Conservation (phyloP, 2,888 invertebrate genomes). For the Drosophila macrospina region DNA sequence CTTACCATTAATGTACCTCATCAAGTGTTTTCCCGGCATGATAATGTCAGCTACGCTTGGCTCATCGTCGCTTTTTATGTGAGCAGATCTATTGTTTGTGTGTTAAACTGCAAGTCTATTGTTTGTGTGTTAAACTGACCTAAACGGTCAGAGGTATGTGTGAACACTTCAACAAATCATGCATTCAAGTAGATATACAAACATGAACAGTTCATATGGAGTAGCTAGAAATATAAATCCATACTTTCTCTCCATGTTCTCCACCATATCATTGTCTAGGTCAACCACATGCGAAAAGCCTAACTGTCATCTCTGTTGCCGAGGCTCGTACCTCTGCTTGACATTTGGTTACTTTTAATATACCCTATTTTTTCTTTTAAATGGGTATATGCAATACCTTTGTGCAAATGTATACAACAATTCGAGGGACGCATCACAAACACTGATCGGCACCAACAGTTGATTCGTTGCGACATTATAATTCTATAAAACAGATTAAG, state of each 20-base stretch:
- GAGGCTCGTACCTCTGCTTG: neutral
- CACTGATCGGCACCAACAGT: no score
- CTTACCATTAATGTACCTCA: slow-evolving; percentile 2
- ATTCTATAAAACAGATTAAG: no score
- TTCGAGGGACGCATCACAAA: no score
- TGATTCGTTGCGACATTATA: no score
- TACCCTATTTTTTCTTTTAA: neutral
- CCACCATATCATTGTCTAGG: slow-evolving; percentile 4
- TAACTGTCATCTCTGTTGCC: slow-evolving; percentile 5
- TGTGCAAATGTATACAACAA: no score
- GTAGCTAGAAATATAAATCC: neutral
- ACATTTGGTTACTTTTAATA: neutral
- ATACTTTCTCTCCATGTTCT: slow-evolving; percentile 32
- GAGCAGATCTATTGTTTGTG: slow-evolving; percentile 26
- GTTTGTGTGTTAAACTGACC: slow-evolving; percentile 37
- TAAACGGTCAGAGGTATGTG: slow-evolving; percentile 19
- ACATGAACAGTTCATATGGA: neutral
- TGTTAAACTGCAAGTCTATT: slow-evolving; percentile 28
- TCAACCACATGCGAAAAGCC: neutral
- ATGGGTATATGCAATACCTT: neutral
- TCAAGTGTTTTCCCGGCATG: slow-evolving; percentile 13
- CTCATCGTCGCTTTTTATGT: slow-evolving; percentile 10
- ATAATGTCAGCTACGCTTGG: slow-evolving; percentile 30
- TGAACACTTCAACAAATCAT: neutral
- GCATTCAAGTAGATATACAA: neutral